phyloP scores from a whole-genome alignment of 2,113 vertebrate species.

The Mystacornis crossleyi region DNA sequence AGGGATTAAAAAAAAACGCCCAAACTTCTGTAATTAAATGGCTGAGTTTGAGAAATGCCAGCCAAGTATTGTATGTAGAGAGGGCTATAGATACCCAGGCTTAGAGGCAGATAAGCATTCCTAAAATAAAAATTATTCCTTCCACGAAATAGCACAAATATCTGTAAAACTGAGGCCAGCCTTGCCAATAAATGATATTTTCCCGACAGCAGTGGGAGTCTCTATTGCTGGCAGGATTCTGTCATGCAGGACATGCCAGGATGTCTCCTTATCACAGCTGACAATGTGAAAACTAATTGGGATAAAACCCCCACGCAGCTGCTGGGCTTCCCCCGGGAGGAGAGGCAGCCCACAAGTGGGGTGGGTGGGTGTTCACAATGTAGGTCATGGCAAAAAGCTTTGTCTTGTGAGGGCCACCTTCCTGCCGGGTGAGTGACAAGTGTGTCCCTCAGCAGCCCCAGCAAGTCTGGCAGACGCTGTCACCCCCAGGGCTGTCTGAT shows the following conservation, averaged over 20 bases:
- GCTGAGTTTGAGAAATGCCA: conserved; percentile 11
- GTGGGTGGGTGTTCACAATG: not conserved
- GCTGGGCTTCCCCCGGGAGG: conserved; percentile 27
- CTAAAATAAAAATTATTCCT: not conserved
- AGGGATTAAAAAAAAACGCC: not conserved
- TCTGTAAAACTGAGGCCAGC: not conserved
- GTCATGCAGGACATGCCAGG: not conserved
- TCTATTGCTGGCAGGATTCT: conserved; percentile 4
- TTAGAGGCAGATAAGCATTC: not conserved
- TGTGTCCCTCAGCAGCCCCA: not conserved
- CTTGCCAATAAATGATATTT: not conserved
- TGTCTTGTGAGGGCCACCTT: not conserved
- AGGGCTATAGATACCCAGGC: not conserved
- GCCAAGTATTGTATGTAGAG: not conserved
- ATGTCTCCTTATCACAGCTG: not conserved
- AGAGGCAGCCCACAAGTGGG: not conserved
- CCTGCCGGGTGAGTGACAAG: not conserved
- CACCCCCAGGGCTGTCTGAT: not conserved
- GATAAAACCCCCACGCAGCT: conserved; percentile 8
- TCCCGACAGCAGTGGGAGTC: not conserved
- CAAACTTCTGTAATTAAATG: not conserved
- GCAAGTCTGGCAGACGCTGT: not conserved
- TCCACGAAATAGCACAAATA: not conserved
- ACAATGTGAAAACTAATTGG: not conserved
- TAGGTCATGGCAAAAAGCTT: not conserved